Evolutionary conservation across 2,888 invertebrate species (phyloP), one percentile per base, ranked within the genome.

Genomic region (Malthinus flaveolus): DNA sequence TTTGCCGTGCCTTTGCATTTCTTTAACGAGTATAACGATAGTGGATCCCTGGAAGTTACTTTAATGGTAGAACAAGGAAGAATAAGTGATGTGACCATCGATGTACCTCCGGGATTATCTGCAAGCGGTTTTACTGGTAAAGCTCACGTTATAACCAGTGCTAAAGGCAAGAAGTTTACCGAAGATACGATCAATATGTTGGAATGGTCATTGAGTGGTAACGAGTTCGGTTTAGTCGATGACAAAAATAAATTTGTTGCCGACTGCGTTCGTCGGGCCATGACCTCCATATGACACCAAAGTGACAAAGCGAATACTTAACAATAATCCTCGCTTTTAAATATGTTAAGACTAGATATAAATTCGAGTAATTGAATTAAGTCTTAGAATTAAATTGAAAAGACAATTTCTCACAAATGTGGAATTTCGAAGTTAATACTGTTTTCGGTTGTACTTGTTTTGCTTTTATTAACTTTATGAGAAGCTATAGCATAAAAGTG

Each of bases 101-200:
- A 80, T 66, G 80, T 88, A 61, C 87, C 88, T 3, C 82, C 83
- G 0, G 85, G 86, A 3, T 75, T 88, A 35, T 79, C 83, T 4
- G 80, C 84, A 32, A 82, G 81, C 2, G 85, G 85, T 8, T 85
- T 85, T 71, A 82, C 82, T 62, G 85, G 85, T 5, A 85, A 88
- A 68, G 86, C 86, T 0, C 85, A 85, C 32, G 74, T 76, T 15
- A 82, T 88, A 47, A 86, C 86, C 3, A 84, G 83, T 63, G 79
- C 89, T 7, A 85, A 85, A 70, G 88, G 88, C 10, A 84, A 85
- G 62, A 81, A 82, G 70, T 89, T 88, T 74, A 84, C 85, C 1
- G 84, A 85, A 11, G 84, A 85, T 72, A 83, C 87, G 7, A 79
- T 87, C 7, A 80, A 79, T 39, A 84, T 82, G 9, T 80, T 89